Evolutionary conservation across 2,797 vertebrate species (phyloP).

Genomic region (Sebastes matsubarae): DNA sequence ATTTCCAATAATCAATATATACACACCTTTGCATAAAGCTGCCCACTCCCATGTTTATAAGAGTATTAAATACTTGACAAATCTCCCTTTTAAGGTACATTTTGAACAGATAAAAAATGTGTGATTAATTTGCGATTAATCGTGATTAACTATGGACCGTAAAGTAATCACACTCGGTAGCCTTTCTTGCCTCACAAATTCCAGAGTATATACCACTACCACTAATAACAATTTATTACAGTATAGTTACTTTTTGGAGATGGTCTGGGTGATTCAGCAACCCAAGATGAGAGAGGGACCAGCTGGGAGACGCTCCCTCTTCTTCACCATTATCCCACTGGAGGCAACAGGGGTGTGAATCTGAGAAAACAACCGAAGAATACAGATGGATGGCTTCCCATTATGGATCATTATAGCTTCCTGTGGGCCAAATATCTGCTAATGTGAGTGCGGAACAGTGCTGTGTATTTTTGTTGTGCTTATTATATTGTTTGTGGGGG

Average conservation of each 20-base stretch:
- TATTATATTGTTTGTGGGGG: background rate
- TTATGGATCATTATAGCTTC: slow-evolving; percentile 49
- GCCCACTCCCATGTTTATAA: no score
- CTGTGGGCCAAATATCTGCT: slow-evolving; percentile 28
- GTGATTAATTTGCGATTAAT: no score
- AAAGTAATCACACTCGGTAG: no score
- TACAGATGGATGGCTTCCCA: slow-evolving; percentile 49
- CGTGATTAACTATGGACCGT: no score
- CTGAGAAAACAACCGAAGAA: slow-evolving; percentile 36
- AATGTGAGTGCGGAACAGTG: slow-evolving; percentile 21
- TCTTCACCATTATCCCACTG: slow-evolving; percentile 39
- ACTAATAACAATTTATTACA: no score
- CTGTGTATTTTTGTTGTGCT: slow-evolving; percentile 5
- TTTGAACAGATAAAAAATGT: no score
- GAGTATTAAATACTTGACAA: no score
- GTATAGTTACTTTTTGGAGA: background rate
- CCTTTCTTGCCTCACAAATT: no score
- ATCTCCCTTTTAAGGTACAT: no score
- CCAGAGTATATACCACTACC: no score
- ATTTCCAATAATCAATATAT: no score
- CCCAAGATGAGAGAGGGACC: slow-evolving; percentile 29
- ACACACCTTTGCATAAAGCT: no score
- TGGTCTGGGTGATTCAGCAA: slow-evolving; percentile 22
- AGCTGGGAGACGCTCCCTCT: slow-evolving; percentile 26
- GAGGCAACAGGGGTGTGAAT: slow-evolving; percentile 41